phyloP scores from a whole-genome alignment of 2,888 invertebrate species.

The Watsonalla cultraria region DNA sequence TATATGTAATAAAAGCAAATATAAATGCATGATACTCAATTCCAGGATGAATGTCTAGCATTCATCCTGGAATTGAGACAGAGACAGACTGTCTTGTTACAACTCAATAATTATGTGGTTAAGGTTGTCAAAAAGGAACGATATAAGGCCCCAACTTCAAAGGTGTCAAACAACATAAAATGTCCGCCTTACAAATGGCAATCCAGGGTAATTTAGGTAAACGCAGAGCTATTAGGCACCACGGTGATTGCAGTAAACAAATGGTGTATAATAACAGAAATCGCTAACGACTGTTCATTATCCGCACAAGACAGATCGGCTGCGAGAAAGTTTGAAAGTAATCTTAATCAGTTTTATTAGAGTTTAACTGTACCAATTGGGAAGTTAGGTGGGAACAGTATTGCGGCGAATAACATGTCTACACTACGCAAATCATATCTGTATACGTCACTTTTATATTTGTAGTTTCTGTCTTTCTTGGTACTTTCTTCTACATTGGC shows the following conservation, averaged over 20 bases:
- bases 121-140: neutral
- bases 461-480: too few relatives aligned
- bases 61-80: too few relatives aligned
- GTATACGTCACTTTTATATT: too few relatives aligned
- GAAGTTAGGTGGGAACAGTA: neutral
- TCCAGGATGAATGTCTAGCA: too few relatives aligned
- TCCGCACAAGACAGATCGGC: constrained; percentile 31
- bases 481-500: too few relatives aligned
- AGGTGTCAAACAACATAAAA: neutral
- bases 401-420: neutral
- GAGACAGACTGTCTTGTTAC: neutral
- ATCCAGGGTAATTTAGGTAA: constrained; percentile 28
- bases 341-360: constrained; percentile 8
- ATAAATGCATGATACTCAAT: too few relatives aligned
- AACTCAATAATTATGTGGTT: neutral
- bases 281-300: constrained; percentile 38
- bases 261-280: constrained; percentile 43
- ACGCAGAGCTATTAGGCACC: constrained; percentile 29
- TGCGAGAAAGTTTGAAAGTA: constrained; percentile 32
- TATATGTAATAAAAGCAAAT: too few relatives aligned
- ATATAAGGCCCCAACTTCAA: neutral
- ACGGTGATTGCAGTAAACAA: constrained; percentile 32
- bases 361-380: neutral
- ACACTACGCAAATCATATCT: too few relatives aligned
- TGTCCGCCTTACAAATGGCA: neutral